These are phyloP conservation scores for Nesidiocoris tenuis DNA, from an alignment of 2,888 invertebrate species.

Conservation along the genomic window DNA sequence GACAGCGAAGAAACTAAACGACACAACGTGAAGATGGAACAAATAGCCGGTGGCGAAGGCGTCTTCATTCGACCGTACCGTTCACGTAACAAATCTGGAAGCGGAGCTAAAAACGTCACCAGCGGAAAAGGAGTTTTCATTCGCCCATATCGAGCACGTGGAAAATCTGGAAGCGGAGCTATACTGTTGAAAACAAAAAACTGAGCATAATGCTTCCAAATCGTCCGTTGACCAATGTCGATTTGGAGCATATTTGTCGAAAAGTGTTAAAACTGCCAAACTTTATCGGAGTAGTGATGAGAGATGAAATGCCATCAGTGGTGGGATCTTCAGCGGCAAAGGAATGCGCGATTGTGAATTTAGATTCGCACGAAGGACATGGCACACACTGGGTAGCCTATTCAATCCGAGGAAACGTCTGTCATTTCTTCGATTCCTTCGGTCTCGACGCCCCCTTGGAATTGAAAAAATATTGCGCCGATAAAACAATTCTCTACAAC, in stretches of 20 bases:
- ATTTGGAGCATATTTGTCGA: conserved; percentile 46
- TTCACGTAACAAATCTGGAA: too few relatives aligned
- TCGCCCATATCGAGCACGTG: not conserved
- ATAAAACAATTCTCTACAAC: conserved; percentile 9
- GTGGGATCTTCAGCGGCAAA: not conserved
- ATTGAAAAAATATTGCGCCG: not conserved
- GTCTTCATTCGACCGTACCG: too few relatives aligned
- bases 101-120: too few relatives aligned
- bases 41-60: too few relatives aligned
- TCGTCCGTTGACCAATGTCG: conserved; percentile 49
- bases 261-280: conserved; percentile 45
- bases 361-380: conserved; percentile 46
- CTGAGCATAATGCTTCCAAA: conserved; percentile 47
- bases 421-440: conserved; percentile 18
- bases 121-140: not conserved
- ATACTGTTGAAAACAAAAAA: conserved; percentile 28
- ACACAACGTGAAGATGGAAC: conserved; percentile 52
- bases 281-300: conserved; percentile 50
- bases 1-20: conserved; percentile 50
- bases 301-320: conserved; percentile 47
- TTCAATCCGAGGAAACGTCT: not conserved
- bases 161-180: not conserved
- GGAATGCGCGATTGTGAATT: conserved; percentile 49
- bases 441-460: conserved; percentile 15
- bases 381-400: conserved; percentile 51